These are phyloP conservation scores for Chlorocebus sabaeus DNA, from an alignment of 2,113 vertebrate species.

Conservation along the genomic window DNA sequence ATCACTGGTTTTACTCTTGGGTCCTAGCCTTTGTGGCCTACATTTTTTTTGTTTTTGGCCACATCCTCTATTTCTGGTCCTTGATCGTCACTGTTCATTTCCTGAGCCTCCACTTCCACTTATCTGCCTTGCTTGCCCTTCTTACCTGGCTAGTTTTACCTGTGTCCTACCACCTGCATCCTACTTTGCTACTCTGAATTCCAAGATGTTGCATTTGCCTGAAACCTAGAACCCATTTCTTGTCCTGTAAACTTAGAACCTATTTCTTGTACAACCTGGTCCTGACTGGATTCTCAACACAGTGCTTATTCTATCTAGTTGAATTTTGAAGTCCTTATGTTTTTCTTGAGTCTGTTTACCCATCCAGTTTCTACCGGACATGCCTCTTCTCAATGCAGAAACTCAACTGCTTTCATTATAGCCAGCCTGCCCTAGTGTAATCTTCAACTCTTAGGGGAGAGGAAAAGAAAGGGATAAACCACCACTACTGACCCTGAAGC, in stretches of 20 bases:
- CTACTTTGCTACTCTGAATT: neutral
- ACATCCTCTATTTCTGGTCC: neutral
- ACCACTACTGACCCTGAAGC: neutral
- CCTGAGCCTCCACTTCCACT: neutral
- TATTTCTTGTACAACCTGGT: neutral
- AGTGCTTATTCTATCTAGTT: neutral
- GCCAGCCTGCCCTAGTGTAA: neutral
- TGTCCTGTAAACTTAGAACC: neutral
- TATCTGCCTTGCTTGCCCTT: neutral
- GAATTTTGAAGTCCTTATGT: neutral
- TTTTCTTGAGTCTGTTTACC: neutral
- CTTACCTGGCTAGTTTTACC: neutral
- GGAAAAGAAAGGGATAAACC: neutral
- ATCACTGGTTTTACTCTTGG: neutral
- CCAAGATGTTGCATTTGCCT: neutral
- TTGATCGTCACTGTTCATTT: neutral
- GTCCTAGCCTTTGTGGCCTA: neutral
- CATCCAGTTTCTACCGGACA: neutral
- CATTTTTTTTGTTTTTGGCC: too few species aligned
- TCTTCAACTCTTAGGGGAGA: neutral
- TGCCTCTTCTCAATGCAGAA: neutral
- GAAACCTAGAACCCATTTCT: neutral
- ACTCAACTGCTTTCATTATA: neutral
- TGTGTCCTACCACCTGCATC: neutral
- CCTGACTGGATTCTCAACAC: neutral